phyloP scores from a whole-genome alignment of 2,797 vertebrate genomes.

The Hydrocynus forskahlii region DNA sequence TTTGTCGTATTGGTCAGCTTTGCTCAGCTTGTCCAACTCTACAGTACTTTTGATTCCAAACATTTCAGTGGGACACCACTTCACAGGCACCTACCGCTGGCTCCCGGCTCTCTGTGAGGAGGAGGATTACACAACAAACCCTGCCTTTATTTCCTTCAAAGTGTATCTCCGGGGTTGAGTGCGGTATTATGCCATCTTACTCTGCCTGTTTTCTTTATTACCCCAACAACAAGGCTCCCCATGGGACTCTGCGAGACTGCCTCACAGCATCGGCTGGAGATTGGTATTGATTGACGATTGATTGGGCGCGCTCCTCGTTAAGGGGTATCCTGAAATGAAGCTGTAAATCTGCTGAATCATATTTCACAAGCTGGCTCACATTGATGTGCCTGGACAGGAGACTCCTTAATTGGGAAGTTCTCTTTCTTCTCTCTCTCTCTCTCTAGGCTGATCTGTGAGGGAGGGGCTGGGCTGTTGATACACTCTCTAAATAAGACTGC shows the following conservation, averaged over 20 bases:
- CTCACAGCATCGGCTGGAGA: slow-evolving; percentile 54
- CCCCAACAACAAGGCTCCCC: slow-evolving; percentile 40
- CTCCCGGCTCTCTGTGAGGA: not conserved
- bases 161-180: slow-evolving; percentile 17
- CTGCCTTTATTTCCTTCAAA: slow-evolving; percentile 22
- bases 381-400: slow-evolving; percentile 36
- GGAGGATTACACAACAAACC: slow-evolving; percentile 28
- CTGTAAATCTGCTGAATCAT: slow-evolving; percentile 76
- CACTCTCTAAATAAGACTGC: slow-evolving; percentile 14
- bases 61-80: not conserved
- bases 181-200: slow-evolving; percentile 30
- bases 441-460: not conserved
- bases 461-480: slow-evolving; percentile 1
- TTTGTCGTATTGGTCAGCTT: not conserved
- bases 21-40: not conserved
- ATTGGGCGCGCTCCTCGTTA: slow-evolving; percentile 72
- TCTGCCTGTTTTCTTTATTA: slow-evolving; percentile 45
- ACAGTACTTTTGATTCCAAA: not conserved
- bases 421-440: slow-evolving; percentile 1
- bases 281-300: slow-evolving; percentile 77
- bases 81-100: not conserved
- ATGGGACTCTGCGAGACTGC: slow-evolving; percentile 30
- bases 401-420: slow-evolving; percentile 50
- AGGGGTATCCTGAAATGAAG: slow-evolving; percentile 72
- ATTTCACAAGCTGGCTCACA: slow-evolving; percentile 43